These are phyloP conservation scores for human DNA, from an alignment of 2,113 vertebrate genomes.

Conservation along the genomic window GRCh38 chr12:123745501-123746000, in stretches of 20 bases:
- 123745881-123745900: neutral
- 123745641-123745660: too few species aligned
- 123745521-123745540: too few species aligned
- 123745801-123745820: too few species aligned
- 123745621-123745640: too few species aligned
- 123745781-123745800: neutral
- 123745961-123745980: neutral
- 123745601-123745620: too few species aligned
- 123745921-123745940: too few species aligned
- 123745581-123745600: too few species aligned
- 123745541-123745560: too few species aligned
- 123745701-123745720: too few species aligned
- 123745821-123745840: neutral
- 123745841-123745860: neutral
- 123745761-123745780: accelerated
- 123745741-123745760: neutral
- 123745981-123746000: neutral
- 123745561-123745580: accelerated
- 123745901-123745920: neutral
- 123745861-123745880: neutral
- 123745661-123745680: too few species aligned
- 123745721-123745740: neutral
- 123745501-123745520: too few species aligned
- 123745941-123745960: neutral
- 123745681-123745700: too few species aligned